Evolutionary conservation across 2,797 vertebrate genomes (phyloP).

Genomic region (Antennarius maculatus): DNA sequence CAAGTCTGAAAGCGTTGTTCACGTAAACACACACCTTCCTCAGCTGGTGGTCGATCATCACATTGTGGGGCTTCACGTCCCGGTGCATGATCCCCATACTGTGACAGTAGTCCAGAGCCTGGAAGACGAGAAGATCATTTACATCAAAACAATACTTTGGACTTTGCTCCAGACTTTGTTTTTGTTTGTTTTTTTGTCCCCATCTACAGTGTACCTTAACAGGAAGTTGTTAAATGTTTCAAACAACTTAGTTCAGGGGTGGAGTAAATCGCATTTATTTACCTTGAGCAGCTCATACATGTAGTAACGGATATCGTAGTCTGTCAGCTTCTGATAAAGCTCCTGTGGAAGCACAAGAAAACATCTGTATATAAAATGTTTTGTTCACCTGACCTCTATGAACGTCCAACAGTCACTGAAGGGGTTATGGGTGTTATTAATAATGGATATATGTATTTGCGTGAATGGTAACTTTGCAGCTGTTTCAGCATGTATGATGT

Average conservation of each 20-base stretch:
- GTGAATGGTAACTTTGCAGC: constrained; percentile 35
- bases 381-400: not conserved
- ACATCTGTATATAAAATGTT: not conserved
- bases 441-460: constrained; percentile 46
- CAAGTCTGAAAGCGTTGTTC: too few species aligned
- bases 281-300: constrained; percentile 99
- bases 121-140: not conserved
- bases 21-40: constrained; percentile 83
- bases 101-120: constrained; percentile 97
- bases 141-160: not conserved
- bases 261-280: constrained; percentile 37
- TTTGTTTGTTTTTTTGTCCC: too few species aligned
- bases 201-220: too few species aligned
- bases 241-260: too few species aligned
- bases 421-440: constrained; percentile 52
- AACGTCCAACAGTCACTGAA: constrained; percentile 20
- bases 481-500: constrained; percentile 40
- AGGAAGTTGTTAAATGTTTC: too few species aligned
- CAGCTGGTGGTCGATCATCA: constrained; percentile 97
- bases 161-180: too few species aligned
- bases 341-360: constrained; percentile 82
- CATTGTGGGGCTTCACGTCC: constrained; percentile 95
- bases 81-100: constrained; percentile 98
- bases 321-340: constrained; percentile 98
- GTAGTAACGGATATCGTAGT: constrained; percentile 98